Percentiles rank a stretch among this genome's conserved stretches.
Evolutionary conservation across 2,113 vertebrate genomes (phyloP).

Genomic region (Sturnus vulgaris): DNA sequence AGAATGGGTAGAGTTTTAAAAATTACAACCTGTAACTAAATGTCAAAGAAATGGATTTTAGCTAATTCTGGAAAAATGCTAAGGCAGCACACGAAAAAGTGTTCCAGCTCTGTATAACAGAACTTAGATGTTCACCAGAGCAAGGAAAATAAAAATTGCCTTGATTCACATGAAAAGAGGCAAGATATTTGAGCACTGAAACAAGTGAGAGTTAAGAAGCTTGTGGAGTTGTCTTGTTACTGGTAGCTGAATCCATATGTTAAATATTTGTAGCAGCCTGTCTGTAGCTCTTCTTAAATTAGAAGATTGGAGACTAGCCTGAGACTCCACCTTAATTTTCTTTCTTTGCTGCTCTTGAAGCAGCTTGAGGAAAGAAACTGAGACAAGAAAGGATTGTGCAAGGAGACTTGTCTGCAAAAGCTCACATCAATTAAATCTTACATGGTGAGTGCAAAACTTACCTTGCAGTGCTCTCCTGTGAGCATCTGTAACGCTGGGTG

Average conservation of each 20-base stretch:
- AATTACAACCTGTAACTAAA: background rate
- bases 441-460: background rate
- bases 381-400: background rate
- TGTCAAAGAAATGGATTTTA: background rate
- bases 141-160: background rate
- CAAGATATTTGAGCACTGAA: background rate
- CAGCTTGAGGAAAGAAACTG: background rate
- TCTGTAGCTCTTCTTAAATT: background rate
- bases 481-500: fast-evolving
- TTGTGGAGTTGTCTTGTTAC: background rate
- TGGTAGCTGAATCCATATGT: background rate
- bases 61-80: background rate
- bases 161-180: background rate
- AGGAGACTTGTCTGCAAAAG: background rate
- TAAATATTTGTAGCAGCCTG: background rate
- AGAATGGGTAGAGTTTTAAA: background rate
- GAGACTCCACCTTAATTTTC: background rate
- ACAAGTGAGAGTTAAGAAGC: background rate
- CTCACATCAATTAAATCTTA: background rate
- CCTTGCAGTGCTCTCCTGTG: background rate
- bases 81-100: background rate
- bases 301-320: background rate
- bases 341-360: background rate
- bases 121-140: background rate
- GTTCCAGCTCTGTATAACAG: background rate